Conservation (phyloP, 1,140 invertebrate species). For the Drosophila willistoni region DNA sequence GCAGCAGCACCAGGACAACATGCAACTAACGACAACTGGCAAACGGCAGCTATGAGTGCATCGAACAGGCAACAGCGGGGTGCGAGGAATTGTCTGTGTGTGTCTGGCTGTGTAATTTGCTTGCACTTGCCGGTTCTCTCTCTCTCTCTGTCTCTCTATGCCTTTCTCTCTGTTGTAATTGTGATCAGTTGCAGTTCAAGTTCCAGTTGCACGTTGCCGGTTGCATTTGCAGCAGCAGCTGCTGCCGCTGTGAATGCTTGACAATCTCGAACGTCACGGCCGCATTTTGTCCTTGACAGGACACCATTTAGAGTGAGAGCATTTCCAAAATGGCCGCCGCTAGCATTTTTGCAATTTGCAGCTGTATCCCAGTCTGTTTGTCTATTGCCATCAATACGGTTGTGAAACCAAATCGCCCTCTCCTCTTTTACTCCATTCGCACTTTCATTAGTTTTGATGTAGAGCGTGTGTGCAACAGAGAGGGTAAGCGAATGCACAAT, state of each 20-base stretch:
- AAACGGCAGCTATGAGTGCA: constrained; percentile 16
- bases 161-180: constrained; percentile 45
- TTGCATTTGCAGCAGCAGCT: constrained; percentile 11
- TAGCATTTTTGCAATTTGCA: constrained; percentile 72
- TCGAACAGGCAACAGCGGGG: constrained; percentile 26
- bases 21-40: constrained; percentile 57
- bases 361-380: constrained; percentile 40
- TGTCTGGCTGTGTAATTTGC: constrained; percentile 70
- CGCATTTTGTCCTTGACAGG: constrained; percentile 72
- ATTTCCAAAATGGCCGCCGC: constrained; percentile 65
- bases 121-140: constrained; percentile 51
- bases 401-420: background rate
- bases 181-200: constrained; percentile 64
- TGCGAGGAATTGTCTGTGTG: constrained; percentile 3
- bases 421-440: background rate
- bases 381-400: constrained; percentile 44
- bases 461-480: background rate
- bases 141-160: background rate
- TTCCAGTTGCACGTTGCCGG: constrained; percentile 5
- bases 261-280: constrained; percentile 68
- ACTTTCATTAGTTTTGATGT: constrained; percentile 42
- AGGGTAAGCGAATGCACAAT: background rate
- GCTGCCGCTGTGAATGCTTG: constrained; percentile 56
- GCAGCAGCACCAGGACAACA: constrained; percentile 60
- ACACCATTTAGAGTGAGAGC: constrained; percentile 65